These are phyloP conservation scores for Pristionchus fissidentatus DNA, from an alignment of 2,888 invertebrate species.

Conservation along the genomic window DNA sequence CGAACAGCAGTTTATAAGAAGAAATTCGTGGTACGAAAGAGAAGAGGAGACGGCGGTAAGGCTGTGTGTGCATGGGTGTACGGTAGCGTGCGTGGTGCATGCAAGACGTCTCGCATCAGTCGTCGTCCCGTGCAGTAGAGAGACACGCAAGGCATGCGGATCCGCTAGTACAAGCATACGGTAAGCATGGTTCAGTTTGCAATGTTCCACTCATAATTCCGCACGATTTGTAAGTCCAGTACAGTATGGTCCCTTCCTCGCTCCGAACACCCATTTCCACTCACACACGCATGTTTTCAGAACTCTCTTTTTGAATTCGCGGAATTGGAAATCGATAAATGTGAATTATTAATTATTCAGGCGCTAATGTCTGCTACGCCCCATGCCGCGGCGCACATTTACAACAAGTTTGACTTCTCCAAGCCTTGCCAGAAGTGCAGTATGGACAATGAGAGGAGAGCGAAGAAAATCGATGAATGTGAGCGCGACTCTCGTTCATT, in stretches of 20 bases:
- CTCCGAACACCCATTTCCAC: conserved; percentile 3
- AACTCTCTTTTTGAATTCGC: background rate
- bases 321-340: conserved; percentile 4
- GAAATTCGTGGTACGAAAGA: conserved; percentile 51
- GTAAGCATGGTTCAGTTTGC: background rate
- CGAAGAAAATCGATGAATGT: conserved; percentile 71
- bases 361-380: conserved; percentile 68
- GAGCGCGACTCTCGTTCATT: conserved; percentile 42
- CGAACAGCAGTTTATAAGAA: conserved; percentile 26
- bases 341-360: conserved; percentile 58
- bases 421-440: conserved; percentile 70
- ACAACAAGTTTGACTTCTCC: conserved; percentile 66
- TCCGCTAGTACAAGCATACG: background rate
- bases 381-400: conserved; percentile 62
- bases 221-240: background rate
- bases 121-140: background rate
- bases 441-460: conserved; percentile 65
- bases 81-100: background rate
- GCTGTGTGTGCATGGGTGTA: background rate
- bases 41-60: conserved; percentile 56
- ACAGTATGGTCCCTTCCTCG: background rate
- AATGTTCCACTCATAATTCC: background rate
- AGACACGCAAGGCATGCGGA: conserved; percentile 25
- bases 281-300: background rate
- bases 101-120: background rate